These are phyloP conservation scores for Mellivora capensis DNA, from an alignment of 2,113 vertebrate genomes.

Conservation along the genomic window DNA sequence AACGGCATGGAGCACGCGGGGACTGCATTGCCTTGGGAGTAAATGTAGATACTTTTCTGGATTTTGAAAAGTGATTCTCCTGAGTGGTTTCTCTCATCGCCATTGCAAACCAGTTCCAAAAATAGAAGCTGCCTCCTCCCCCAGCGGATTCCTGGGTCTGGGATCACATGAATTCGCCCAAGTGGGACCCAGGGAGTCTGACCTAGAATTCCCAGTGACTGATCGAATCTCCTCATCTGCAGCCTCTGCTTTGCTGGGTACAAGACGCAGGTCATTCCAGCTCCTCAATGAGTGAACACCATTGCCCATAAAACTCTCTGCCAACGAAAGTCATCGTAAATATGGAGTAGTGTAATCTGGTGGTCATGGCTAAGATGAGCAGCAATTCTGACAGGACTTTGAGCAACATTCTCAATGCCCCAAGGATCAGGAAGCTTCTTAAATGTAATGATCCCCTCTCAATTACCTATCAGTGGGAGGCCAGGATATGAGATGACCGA, in stretches of 20 bases:
- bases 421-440: neutral
- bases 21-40: neutral
- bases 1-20: neutral
- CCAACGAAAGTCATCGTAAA: neutral
- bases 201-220: neutral
- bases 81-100: neutral
- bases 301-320: neutral
- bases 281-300: neutral
- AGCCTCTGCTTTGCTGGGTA: neutral
- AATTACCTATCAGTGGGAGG: neutral
- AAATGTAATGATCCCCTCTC: neutral
- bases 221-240: neutral
- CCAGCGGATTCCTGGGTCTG: fast-evolving
- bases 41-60: neutral
- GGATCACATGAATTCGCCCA: no score
- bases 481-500: neutral
- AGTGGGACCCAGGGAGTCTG: neutral
- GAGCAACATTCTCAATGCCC: neutral
- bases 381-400: neutral
- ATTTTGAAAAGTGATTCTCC: neutral
- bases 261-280: fast-evolving
- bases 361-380: neutral
- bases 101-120: neutral
- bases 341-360: fast-evolving
- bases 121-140: neutral